Evolutionary conservation across 2,888 invertebrate species (phyloP).

Genomic region (Philereme transversata): DNA sequence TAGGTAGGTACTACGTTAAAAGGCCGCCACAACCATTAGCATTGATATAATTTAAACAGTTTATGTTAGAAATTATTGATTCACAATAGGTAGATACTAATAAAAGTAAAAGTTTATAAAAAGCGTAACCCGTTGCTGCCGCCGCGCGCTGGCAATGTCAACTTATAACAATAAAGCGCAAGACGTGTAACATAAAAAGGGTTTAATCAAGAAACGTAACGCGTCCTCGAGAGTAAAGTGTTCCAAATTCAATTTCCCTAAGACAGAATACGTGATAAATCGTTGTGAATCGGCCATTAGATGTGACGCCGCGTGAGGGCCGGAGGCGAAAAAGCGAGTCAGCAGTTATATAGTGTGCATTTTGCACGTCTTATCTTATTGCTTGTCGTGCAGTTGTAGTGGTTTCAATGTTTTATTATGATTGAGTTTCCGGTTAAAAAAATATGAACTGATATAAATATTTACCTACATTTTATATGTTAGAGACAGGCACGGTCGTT

Average conservation of each 20-base stretch:
- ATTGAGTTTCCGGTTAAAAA: too few relatives aligned
- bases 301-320: constrained; percentile 73
- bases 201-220: constrained; percentile 68
- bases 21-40: too few relatives aligned
- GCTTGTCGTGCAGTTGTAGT: constrained; percentile 50
- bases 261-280: constrained; percentile 78
- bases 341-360: constrained; percentile 59
- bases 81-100: not conserved
- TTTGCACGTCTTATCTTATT: constrained; percentile 50
- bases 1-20: too few relatives aligned
- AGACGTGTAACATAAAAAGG: constrained; percentile 52
- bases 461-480: too few relatives aligned
- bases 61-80: too few relatives aligned
- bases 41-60: too few relatives aligned
- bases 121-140: constrained; percentile 6
- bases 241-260: constrained; percentile 74
- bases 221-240: constrained; percentile 61
- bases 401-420: constrained; percentile 6
- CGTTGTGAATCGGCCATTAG: constrained; percentile 75
- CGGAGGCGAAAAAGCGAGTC: constrained; percentile 51
- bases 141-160: constrained; percentile 9
- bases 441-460: too few relatives aligned
- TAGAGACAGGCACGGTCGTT: too few relatives aligned
- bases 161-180: constrained; percentile 24
- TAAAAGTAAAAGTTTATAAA: constrained; percentile 11